Conservation (phyloP, 2,888 invertebrate genomes). For the Eupithecia exiguata region DNA sequence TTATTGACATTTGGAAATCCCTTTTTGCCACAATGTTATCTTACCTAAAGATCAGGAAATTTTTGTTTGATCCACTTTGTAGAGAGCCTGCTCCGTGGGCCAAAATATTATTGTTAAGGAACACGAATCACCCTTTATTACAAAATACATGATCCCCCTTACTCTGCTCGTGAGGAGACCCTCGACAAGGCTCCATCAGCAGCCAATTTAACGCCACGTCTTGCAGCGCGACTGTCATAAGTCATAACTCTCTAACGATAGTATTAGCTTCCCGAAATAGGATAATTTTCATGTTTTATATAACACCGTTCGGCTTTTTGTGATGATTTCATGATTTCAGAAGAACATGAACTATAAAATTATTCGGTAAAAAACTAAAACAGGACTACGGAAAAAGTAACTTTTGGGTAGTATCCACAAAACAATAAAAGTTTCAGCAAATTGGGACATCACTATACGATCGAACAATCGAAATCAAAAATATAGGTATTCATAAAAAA, state of each 20-base stretch:
- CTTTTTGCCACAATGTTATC: no score
- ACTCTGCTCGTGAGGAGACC: conserved; percentile 40
- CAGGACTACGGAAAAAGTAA: neutral
- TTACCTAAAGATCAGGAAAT: no score
- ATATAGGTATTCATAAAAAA: neutral
- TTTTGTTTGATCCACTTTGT: neutral
- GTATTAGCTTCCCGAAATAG: conserved; percentile 40
- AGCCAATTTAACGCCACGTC: conserved; percentile 80
- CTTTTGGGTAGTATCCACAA: no score
- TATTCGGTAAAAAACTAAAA: neutral
- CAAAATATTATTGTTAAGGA: neutral
- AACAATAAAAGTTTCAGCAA: no score
- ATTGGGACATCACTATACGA: neutral
- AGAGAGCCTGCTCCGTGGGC: neutral
- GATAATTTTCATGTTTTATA: neutral
- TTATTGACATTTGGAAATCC: no score
- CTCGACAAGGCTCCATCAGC: conserved; percentile 50
- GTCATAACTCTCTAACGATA: conserved; percentile 57
- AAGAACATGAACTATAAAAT: neutral
- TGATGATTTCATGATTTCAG: neutral
- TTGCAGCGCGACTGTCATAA: conserved; percentile 64
- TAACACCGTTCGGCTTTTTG: neutral
- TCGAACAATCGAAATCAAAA: neutral
- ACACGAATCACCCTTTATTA: neutral
- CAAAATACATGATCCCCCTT: neutral